Evolutionary conservation across 2,888 invertebrate genomes (phyloP).

Genomic region (Erynnis tages): DNA sequence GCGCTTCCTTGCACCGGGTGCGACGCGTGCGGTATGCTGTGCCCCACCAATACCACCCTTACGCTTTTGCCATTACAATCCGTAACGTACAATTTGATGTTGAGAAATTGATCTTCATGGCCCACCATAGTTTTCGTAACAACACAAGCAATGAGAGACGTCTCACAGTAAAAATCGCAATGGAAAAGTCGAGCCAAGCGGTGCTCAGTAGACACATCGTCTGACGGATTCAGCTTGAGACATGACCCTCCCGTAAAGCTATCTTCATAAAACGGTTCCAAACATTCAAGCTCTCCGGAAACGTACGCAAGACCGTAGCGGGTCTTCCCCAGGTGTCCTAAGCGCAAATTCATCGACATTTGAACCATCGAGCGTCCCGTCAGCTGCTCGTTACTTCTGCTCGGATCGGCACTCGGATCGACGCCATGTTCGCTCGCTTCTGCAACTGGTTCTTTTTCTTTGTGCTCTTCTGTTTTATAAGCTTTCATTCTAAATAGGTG

Average conservation of each 20-base stretch:
- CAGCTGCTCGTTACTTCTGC: background rate
- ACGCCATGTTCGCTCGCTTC: background rate
- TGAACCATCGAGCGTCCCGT: slow-evolving; percentile 39
- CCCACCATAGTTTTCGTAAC: slow-evolving; percentile 54
- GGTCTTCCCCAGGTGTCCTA: slow-evolving; percentile 36
- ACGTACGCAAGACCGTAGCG: slow-evolving; percentile 46
- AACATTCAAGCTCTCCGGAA: slow-evolving; percentile 53
- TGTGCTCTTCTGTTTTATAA: slow-evolving; percentile 16
- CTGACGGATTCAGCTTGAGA: slow-evolving; percentile 64
- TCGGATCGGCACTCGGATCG: background rate
- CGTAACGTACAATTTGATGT: slow-evolving; percentile 45
- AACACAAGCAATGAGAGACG: slow-evolving; percentile 55
- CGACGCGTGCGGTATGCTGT: slow-evolving; percentile 30
- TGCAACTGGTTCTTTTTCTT: background rate
- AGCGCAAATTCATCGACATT: slow-evolving; percentile 45
- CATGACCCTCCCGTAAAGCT: slow-evolving; percentile 79
- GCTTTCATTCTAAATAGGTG: slow-evolving; percentile 34
- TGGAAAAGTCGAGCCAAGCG: slow-evolving; percentile 54
- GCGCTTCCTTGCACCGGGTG: slow-evolving; percentile 15
- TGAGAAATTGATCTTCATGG: slow-evolving; percentile 47
- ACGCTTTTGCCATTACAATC: slow-evolving; percentile 30
- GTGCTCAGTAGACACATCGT: slow-evolving; percentile 41
- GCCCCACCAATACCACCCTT: slow-evolving; percentile 46
- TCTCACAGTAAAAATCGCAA: slow-evolving; percentile 55
- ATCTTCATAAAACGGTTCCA: slow-evolving; percentile 59